These are phyloP conservation scores for Puntigrus tetrazona DNA, from an alignment of 2,113 vertebrate genomes.

Conservation along the genomic window DNA sequence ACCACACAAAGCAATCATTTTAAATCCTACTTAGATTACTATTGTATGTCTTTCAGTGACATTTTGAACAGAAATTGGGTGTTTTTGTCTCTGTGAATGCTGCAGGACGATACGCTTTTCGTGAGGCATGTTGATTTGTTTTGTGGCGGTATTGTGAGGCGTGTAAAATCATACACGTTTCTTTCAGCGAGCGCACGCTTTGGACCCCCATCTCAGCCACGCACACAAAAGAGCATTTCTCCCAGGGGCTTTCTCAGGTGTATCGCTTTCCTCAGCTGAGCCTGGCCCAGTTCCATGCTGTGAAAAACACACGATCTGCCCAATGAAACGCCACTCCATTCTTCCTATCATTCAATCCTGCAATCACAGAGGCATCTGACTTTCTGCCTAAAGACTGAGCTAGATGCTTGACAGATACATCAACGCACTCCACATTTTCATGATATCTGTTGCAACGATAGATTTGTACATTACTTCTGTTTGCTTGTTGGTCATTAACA, in stretches of 20 bases:
- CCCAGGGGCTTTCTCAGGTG: conserved; percentile 75
- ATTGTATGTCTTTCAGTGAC: conserved; percentile 21
- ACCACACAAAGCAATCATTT: not conserved
- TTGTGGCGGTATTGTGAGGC: conserved; percentile 65
- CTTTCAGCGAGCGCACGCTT: conserved; percentile 75
- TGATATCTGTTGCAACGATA: not conserved
- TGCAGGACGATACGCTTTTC: conserved; percentile 27
- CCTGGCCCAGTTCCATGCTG: not conserved
- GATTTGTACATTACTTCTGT: not conserved
- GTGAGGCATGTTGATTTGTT: conserved; percentile 57
- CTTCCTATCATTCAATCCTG: conserved; percentile 6
- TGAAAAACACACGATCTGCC: not conserved
- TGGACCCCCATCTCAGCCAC: conserved; percentile 64
- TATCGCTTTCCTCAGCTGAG: conserved; percentile 68
- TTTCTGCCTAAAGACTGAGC: not conserved
- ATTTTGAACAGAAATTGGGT: not conserved
- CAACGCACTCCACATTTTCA: not conserved
- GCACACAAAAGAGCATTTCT: conserved; percentile 70
- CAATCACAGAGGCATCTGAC: not conserved
- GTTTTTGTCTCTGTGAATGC: conserved; percentile 12
- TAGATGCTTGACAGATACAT: not conserved
- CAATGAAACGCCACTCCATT: not conserved
- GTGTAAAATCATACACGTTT: conserved; percentile 73
- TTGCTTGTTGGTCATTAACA: not conserved
- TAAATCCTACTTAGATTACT: not conserved